Conservation (phyloP, 2,113 vertebrate species). For the Jacana jacana region DNA sequence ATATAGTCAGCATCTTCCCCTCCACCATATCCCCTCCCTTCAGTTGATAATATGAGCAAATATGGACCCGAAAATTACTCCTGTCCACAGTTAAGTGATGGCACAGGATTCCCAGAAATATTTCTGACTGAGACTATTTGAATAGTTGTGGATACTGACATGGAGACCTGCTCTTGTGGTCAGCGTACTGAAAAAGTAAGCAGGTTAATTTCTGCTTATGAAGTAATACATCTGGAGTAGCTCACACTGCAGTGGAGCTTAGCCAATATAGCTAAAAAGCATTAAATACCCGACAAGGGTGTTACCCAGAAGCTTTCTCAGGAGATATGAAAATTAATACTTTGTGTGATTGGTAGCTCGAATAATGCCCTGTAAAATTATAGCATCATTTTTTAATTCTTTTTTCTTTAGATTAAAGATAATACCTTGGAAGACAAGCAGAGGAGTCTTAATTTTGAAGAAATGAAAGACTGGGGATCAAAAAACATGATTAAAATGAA, state of each 20-base stretch:
- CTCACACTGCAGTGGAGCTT: not conserved
- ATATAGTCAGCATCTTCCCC: not conserved
- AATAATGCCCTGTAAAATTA: not conserved
- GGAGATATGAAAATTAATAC: not conserved
- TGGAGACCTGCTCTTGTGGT: not conserved
- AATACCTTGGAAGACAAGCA: slow-evolving; percentile 58
- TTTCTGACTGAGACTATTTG: not conserved
- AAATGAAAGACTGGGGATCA: slow-evolving; percentile 66
- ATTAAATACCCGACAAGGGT: not conserved
- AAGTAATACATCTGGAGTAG: not conserved
- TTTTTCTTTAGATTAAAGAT: slow-evolving; percentile 65
- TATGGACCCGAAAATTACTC: not conserved
- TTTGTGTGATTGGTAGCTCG: not conserved
- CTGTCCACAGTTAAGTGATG: not conserved
- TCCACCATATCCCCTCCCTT: not conserved
- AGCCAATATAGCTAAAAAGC: not conserved
- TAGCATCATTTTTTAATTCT: not conserved
- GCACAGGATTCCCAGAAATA: not conserved
- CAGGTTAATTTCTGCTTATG: not conserved
- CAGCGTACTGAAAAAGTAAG: not conserved
- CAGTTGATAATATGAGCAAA: not conserved
- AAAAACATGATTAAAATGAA: slow-evolving; percentile 67
- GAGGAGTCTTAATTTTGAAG: slow-evolving; percentile 71
- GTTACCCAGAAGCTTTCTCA: not conserved
- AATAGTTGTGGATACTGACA: not conserved